A percentile compares a stretch with the other conserved stretches of the same genome.
These are phyloP conservation scores for Gadus macrocephalus DNA, from an alignment of 2,113 vertebrate species.

Conservation along the genomic window DNA sequence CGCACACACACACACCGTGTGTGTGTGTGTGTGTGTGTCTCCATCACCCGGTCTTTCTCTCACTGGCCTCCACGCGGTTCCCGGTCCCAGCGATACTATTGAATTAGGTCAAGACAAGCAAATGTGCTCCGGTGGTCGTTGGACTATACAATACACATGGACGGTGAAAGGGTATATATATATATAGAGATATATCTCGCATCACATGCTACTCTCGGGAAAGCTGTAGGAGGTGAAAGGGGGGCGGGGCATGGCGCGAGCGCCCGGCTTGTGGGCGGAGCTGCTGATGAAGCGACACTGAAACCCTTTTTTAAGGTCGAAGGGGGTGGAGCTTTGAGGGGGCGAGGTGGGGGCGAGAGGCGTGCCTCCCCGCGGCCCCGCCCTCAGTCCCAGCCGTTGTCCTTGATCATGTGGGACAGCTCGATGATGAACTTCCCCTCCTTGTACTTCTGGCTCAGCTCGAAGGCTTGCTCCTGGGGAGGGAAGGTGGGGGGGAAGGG, in stretches of 20 bases:
- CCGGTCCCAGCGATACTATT: constrained; percentile 53
- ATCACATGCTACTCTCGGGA: constrained; percentile 66
- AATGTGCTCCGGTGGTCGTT: constrained; percentile 47
- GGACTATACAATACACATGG: constrained; percentile 38
- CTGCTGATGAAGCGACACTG: constrained; percentile 63
- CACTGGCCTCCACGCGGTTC: constrained; percentile 46
- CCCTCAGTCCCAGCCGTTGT: constrained; percentile 96
- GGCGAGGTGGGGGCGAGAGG: constrained; percentile 17
- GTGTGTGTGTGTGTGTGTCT: constrained; percentile 19
- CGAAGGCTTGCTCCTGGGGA: constrained; percentile 92
- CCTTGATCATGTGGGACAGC: constrained; percentile 99
- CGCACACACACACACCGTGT: constrained; percentile 27
- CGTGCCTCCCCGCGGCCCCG: not conserved
- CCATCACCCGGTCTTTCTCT: constrained; percentile 25
- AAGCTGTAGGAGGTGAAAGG: constrained; percentile 63
- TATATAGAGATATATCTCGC: constrained; percentile 16
- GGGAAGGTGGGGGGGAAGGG: not conserved
- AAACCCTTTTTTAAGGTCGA: constrained; percentile 48
- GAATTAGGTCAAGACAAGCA: constrained; percentile 49
- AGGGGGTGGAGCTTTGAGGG: constrained; percentile 55
- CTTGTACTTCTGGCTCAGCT: constrained; percentile 99
- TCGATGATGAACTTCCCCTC: constrained; percentile 99
- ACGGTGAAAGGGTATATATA: constrained; percentile 43
- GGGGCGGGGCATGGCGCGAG: constrained; percentile 42
- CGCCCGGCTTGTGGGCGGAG: constrained; percentile 43